A percentile compares a stretch with the other conserved stretches of the same genome.
phyloP scores from a whole-genome alignment of 2,888 invertebrate genomes.

The Conops quadrifasciatus region DNA sequence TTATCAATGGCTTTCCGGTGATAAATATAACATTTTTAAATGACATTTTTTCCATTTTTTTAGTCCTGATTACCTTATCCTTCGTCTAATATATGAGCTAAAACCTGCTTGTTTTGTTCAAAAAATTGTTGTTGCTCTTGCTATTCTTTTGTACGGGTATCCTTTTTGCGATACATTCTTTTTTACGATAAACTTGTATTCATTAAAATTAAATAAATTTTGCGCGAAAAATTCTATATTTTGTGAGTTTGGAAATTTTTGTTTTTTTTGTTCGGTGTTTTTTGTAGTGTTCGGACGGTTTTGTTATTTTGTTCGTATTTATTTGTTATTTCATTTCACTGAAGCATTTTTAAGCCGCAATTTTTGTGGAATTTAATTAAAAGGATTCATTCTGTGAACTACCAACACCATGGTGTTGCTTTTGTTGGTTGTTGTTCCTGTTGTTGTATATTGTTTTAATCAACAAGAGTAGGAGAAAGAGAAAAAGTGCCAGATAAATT shows the following conservation, averaged over 20 bases:
- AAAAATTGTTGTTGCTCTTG: neutral
- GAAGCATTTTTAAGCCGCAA: constrained; percentile 11
- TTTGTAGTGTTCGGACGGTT: no score
- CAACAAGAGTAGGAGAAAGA: neutral
- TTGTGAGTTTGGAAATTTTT: constrained; percentile 1
- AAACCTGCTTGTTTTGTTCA: neutral
- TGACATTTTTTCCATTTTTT: neutral
- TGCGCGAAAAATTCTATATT: neutral
- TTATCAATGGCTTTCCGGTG: no score
- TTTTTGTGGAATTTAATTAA: constrained; percentile 19
- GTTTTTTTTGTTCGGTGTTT: neutral
- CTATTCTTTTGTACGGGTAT: neutral
- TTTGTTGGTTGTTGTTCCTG: neutral
- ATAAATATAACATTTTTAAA: neutral
- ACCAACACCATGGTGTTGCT: neutral
- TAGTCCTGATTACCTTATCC: neutral
- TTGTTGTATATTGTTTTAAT: neutral
- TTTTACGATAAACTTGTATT: neutral
- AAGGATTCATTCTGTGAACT: neutral
- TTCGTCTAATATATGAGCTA: neutral
- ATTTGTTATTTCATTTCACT: neutral
- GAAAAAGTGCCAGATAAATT: neutral
- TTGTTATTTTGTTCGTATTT: no score
- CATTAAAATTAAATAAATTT: constrained; percentile 2
- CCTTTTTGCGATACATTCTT: no score